Conservation (phyloP, 2,888 invertebrate genomes). For the Mesoligia furuncula region DNA sequence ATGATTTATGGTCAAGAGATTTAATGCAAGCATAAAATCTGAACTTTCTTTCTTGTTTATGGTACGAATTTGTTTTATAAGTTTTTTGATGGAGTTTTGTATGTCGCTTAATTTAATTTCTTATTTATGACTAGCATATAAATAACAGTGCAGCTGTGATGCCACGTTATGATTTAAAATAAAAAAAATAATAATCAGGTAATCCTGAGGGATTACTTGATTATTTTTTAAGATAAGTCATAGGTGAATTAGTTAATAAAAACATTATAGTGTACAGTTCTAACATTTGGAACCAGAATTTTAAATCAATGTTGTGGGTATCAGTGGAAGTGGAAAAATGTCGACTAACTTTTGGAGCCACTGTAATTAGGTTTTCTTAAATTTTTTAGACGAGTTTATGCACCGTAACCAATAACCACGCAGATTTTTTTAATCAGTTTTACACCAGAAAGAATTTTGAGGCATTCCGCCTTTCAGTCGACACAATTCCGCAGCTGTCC, state of each 20-base stretch:
- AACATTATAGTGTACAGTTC: neutral
- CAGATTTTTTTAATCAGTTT: neutral
- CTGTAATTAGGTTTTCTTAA: neutral
- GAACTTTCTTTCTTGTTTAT: slow-evolving; percentile 35
- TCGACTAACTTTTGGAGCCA: neutral
- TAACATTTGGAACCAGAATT: neutral
- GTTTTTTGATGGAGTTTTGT: neutral
- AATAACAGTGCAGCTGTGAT: too few relatives aligned
- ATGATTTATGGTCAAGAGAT: slow-evolving; percentile 57
- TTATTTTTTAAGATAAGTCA: neutral
- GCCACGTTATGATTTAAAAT: neutral
- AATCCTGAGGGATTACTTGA: neutral
- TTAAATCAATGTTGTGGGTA: neutral
- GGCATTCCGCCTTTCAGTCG: neutral
- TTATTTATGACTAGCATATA: too few relatives aligned
- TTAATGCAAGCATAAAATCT: slow-evolving; percentile 38
- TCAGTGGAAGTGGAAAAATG: neutral
- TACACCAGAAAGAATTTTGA: neutral
- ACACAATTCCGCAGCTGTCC: neutral
- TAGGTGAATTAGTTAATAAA: neutral
- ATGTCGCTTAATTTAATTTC: neutral
- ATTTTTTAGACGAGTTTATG: neutral
- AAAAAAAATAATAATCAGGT: neutral
- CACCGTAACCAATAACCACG: neutral
- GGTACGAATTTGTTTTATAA: slow-evolving; percentile 9